Evolutionary conservation across 2,888 invertebrate species (phyloP).

Genomic region (Cremastinae sp.): DNA sequence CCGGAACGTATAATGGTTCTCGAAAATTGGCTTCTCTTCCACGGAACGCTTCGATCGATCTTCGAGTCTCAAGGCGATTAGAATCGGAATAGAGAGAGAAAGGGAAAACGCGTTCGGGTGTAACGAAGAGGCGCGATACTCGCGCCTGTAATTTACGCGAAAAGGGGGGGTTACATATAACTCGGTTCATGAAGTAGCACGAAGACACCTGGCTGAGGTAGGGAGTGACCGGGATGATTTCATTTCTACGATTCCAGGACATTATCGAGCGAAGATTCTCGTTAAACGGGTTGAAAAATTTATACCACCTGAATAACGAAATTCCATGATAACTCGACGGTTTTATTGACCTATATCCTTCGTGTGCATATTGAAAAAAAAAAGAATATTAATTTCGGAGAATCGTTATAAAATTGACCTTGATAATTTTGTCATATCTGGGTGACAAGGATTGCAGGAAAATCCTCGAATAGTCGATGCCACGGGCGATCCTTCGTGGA

Average conservation of each 20-base stretch:
- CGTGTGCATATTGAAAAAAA: too few relatives aligned
- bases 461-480: too few relatives aligned
- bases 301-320: too few relatives aligned
- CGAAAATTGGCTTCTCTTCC: too few relatives aligned
- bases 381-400: not conserved
- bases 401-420: too few relatives aligned
- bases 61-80: not conserved
- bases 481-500: too few relatives aligned
- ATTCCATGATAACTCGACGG: not conserved
- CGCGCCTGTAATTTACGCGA: not conserved
- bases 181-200: not conserved
- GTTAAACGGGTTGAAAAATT: constrained; percentile 31
- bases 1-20: too few relatives aligned
- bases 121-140: too few relatives aligned
- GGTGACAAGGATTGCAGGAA: too few relatives aligned
- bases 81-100: constrained; percentile 7
- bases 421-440: too few relatives aligned
- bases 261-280: constrained; percentile 62
- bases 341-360: too few relatives aligned
- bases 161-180: not conserved
- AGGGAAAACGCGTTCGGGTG: not conserved
- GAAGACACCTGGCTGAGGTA: not conserved
- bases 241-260: constrained; percentile 63
- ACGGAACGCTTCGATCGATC: too few relatives aligned
- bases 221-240: constrained; percentile 59